Evolutionary conservation across 2,888 invertebrate genomes (phyloP), one percentile per base, ranked within the genome.

Genomic region (Leucophenga maculata): DNA sequence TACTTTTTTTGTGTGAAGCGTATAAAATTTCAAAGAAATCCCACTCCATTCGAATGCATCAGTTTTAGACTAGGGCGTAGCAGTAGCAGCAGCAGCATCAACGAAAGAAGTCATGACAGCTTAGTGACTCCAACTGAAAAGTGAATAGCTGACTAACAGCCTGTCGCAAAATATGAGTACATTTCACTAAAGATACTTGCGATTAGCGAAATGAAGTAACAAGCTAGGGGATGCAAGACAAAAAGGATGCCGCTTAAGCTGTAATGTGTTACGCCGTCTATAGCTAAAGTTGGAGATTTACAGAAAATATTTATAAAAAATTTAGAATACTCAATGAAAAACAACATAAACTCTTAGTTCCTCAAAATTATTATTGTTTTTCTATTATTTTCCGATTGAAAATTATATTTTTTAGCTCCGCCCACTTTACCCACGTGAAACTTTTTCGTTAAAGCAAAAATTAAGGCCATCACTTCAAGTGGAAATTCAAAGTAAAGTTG

Each of bases 131-230:
- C 20, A 31, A 60, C 69, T 69, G 64, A 48, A 72, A 67, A 72
- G 72, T 72, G 72, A 77, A 76, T 83, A 80, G 85, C 80, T 83
- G 84, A 84, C 84, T 83, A 83, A 84, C 83, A 81, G 78, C 80
- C 84, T 82, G 83, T 79, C 82, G 84, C 79, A 74, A 78, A 82
- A 82, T 83, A 83, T 78, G 84, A 84, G 82, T 77, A 78, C 79
- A 82, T 39, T 39, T 39, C 11, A 39, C 9, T 39, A 39, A 39
- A 39, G 39, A 39, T 11, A 39, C 39, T 39, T 39, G 39, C 16
- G 39, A 39, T 9, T 46, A 8, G 6, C 64, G 20, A 22, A 31
- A 18, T 20, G 16, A 16, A 22, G 57, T 31, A 55, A 31, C 8
- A 31, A n/a, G 13, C 26, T 26, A 48, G 59, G 67, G 44, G 57